Evolutionary conservation across 2,797 vertebrate species (phyloP).

Genomic region (Bufotes viridis): DNA sequence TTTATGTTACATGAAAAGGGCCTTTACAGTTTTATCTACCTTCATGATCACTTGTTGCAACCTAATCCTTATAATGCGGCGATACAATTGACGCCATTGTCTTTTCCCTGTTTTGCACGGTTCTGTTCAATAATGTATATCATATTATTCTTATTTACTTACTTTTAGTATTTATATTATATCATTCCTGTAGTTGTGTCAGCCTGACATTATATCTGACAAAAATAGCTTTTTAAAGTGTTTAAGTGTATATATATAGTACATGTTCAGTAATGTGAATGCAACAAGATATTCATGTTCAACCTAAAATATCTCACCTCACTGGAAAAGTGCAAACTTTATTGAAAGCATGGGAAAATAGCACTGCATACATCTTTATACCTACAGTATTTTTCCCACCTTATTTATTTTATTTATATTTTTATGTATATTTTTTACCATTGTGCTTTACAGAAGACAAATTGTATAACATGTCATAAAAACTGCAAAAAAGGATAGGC

Average conservation of each 20-base stretch:
- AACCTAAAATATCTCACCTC: too few species aligned
- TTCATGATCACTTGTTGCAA: slow-evolving; percentile 22
- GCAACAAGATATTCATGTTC: too few species aligned
- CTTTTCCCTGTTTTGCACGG: neutral
- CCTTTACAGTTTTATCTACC: slow-evolving; percentile 5
- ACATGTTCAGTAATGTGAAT: too few species aligned
- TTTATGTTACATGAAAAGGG: slow-evolving; percentile 5
- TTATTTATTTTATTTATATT: neutral
- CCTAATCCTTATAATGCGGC: slow-evolving; percentile 7
- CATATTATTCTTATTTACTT: neutral
- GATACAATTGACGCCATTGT: neutral
- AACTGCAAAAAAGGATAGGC: neutral
- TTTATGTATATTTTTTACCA: neutral
- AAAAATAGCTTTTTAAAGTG: too few species aligned
- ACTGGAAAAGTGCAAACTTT: too few species aligned
- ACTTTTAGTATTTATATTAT: too few species aligned
- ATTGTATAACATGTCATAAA: neutral
- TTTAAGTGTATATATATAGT: too few species aligned
- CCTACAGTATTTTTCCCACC: too few species aligned
- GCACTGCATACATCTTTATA: too few species aligned
- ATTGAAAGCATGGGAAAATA: too few species aligned
- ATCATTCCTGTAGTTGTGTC: too few species aligned
- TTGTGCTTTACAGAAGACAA: neutral
- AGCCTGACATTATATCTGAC: too few species aligned
- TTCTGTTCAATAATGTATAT: neutral